Base-by-base conservation (phyloP, 2,888 invertebrate species). In the Oxyteleia sp. region DNA sequence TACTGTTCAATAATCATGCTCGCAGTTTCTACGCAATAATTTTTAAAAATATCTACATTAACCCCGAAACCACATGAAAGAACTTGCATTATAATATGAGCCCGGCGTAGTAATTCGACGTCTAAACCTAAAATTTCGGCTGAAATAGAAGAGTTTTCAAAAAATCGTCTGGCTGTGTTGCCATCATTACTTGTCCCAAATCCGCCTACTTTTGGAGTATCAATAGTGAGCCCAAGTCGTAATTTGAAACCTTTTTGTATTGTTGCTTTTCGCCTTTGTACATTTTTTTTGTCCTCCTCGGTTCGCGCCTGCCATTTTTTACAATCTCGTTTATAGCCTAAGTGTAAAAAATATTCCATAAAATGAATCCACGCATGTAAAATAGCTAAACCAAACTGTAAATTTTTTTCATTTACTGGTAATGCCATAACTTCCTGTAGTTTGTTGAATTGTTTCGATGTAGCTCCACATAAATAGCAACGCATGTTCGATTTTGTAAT, bases 131-230 rank as follows among this genome's bases (percentile, higher is more conserved):
- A 72, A 49, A 85, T 85, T 41, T 55, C 29, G 20, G 84, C 64
- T n/a, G 84, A 74, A 15, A 64, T 71, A 32, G 38, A 49, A 74
- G 57, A 38, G 18, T 81, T 78, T 63, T 57, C 51, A 59, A 81
- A 86, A 79, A 85, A 86, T 23, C 78, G 71, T 23, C 84, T 76
- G 57, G 79, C 82, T 13, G 81, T 86, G 59, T 86, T 86, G 23
- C 79, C 86, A 59, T 85, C 82, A 47, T 85, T 86, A 13, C 64
- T 71, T 41, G 71, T 79, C 2, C 75, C 81, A 63, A 47, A 83
- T 29, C 83, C 84, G 32, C 72, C 82, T 13, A 45, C 43, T 43
- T 85, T 85, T 45, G 80, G 82, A 23, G 64, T 43, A 15, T 85
- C 84, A 38, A 85, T 26, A 41, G 75, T 23, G 23, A 85, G 41